Conservation (phyloP, 2,113 vertebrate species). For the Aldabrachelys gigantea region DNA sequence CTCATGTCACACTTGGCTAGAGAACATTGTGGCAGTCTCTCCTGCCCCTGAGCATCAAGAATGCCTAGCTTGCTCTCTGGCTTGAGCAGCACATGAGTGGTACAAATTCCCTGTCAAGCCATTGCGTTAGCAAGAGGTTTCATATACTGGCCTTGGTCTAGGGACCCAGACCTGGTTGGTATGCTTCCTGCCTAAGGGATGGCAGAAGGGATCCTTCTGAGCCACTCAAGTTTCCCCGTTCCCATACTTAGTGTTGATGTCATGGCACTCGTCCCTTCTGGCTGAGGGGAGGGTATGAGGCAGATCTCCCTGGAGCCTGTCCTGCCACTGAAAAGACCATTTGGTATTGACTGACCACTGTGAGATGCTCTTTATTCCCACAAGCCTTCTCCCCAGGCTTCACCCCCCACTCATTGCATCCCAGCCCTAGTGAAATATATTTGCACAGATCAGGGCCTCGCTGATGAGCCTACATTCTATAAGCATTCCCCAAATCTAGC, state of each 20-base stretch:
- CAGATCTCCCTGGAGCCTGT: background rate
- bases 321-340: background rate
- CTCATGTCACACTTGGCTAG: background rate
- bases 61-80: background rate
- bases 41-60: no score
- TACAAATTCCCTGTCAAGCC: fast-evolving
- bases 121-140: background rate
- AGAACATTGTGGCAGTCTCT: background rate
- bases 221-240: background rate
- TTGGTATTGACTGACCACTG: background rate
- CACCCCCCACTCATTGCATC: background rate
- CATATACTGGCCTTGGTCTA: background rate
- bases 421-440: background rate
- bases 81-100: background rate
- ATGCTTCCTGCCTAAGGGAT: slow-evolving; percentile 4
- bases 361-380: background rate
- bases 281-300: background rate
- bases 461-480: background rate
- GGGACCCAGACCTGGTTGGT: background rate
- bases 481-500: fast-evolving
- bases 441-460: background rate
- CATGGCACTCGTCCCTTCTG: background rate
- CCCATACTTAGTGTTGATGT: background rate
- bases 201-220: background rate
- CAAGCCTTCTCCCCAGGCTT: background rate